These are phyloP conservation scores for Aphelinus atriplicis DNA, from an alignment of 1,140 invertebrate species.

Conservation along the genomic window DNA sequence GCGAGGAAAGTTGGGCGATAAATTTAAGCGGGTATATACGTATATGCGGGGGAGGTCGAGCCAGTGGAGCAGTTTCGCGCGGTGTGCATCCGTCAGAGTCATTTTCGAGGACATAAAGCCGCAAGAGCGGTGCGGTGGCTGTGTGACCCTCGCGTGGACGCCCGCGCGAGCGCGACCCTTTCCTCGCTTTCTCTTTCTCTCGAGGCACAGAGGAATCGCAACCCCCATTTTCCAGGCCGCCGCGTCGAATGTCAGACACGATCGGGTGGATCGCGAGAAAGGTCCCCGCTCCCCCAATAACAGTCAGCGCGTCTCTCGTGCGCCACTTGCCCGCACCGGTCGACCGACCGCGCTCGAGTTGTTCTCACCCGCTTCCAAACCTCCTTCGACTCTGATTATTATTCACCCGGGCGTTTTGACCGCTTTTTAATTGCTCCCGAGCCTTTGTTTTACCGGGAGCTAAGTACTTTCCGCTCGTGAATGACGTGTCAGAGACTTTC, in stretches of 20 bases:
- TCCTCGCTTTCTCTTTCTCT: background rate
- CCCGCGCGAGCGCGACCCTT: slow-evolving; percentile 9
- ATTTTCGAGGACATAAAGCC: slow-evolving; percentile 36
- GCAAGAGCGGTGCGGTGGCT: background rate
- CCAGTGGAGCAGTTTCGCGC: slow-evolving; percentile 1
- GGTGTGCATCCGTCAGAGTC: slow-evolving; percentile 17
- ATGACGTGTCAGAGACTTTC: too few species aligned
- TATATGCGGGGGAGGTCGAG: background rate
- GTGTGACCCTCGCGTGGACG: background rate
- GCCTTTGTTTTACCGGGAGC: too few species aligned
- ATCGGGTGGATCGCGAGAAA: background rate
- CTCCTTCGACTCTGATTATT: too few species aligned
- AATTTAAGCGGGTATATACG: background rate
- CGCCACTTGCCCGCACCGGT: too few species aligned
- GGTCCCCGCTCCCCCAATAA: background rate
- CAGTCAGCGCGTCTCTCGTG: slow-evolving; percentile 8
- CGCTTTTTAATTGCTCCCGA: too few species aligned
- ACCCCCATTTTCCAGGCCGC: slow-evolving; percentile 33
- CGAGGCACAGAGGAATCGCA: slow-evolving; percentile 20
- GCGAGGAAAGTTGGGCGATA: slow-evolving; percentile 12
- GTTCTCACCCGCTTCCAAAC: too few species aligned
- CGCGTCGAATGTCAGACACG: slow-evolving; percentile 2
- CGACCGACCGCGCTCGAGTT: background rate
- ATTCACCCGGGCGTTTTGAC: too few species aligned
- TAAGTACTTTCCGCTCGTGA: too few species aligned